Evolutionary conservation across 1,140 invertebrate genomes (phyloP).

Genomic region (Ceratoteleas bidentatus): DNA sequence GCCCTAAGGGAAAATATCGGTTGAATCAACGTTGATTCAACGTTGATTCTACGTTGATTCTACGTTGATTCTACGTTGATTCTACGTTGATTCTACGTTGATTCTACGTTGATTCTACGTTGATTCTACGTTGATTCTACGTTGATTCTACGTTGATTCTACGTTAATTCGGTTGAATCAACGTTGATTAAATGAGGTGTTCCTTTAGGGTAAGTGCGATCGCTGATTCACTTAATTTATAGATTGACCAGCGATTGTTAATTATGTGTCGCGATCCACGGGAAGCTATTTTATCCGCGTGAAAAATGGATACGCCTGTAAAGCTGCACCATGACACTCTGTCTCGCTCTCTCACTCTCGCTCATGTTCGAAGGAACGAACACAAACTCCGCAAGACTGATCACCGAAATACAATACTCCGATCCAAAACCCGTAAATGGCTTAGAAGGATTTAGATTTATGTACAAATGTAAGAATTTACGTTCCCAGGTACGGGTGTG

Average conservation of each 20-base stretch:
- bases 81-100: too few relatives aligned
- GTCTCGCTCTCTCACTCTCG: slow-evolving; percentile 17
- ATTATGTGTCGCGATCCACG: background rate
- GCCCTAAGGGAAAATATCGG: too few relatives aligned
- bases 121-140: too few relatives aligned
- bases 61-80: too few relatives aligned
- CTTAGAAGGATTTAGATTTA: slow-evolving; percentile 26
- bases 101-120: too few relatives aligned
- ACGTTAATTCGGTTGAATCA: too few relatives aligned
- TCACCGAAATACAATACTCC: slow-evolving; percentile 41
- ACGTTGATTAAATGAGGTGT: too few relatives aligned
- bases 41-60: too few relatives aligned
- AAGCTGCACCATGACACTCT: slow-evolving; percentile 2
- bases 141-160: too few relatives aligned
- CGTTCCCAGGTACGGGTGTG: slow-evolving; percentile 1
- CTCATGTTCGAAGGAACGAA: slow-evolving; percentile 16
- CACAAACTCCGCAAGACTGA: slow-evolving; percentile 44
- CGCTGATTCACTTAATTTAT: background rate
- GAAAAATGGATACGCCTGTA: slow-evolving; percentile 33
- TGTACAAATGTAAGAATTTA: slow-evolving; percentile 38
- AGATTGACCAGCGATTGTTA: too few relatives aligned
- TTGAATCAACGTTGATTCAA: too few relatives aligned
- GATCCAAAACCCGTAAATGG: slow-evolving; percentile 11
- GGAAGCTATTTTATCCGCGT: slow-evolving; percentile 17
- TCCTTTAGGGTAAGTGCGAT: too few relatives aligned